Conservation (phyloP, 2,113 vertebrate species). For the Terrapene triunguis region DNA sequence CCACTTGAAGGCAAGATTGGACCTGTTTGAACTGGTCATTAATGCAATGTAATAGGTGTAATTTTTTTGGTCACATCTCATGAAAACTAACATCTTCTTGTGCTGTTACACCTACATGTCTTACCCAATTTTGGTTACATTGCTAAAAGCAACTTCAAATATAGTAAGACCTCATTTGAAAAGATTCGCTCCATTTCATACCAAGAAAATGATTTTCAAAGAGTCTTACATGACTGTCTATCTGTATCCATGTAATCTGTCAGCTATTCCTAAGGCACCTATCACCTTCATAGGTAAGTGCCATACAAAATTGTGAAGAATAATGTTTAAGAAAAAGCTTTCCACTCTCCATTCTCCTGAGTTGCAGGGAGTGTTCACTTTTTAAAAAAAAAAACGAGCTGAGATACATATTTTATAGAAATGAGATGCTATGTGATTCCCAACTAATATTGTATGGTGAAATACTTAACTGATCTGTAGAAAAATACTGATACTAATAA, state of each 20-base stretch:
- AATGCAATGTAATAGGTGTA: not conserved
- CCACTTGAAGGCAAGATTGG: not conserved
- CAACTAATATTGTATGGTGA: not conserved
- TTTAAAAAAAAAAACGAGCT: not conserved
- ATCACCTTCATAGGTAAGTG: not conserved
- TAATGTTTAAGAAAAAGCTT: not conserved
- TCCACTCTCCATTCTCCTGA: not conserved
- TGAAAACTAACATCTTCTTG: not conserved
- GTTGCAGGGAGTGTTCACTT: not conserved
- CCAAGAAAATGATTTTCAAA: not conserved
- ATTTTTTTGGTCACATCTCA: not conserved
- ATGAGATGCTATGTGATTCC: not conserved
- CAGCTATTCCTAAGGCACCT: not conserved
- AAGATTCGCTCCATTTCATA: not conserved
- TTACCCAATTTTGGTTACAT: not conserved
- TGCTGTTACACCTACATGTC: not conserved
- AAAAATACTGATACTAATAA: not conserved
- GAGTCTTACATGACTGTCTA: not conserved
- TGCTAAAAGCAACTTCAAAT: not conserved
- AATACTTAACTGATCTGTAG: not conserved
- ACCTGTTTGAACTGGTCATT: not conserved
- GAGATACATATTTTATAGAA: not conserved
- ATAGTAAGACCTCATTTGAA: not conserved
- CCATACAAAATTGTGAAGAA: not conserved
- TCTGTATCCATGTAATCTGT: not conserved